Base-by-base conservation (phyloP, 1,140 invertebrate genomes). In the Saccostrea echinata region DNA sequence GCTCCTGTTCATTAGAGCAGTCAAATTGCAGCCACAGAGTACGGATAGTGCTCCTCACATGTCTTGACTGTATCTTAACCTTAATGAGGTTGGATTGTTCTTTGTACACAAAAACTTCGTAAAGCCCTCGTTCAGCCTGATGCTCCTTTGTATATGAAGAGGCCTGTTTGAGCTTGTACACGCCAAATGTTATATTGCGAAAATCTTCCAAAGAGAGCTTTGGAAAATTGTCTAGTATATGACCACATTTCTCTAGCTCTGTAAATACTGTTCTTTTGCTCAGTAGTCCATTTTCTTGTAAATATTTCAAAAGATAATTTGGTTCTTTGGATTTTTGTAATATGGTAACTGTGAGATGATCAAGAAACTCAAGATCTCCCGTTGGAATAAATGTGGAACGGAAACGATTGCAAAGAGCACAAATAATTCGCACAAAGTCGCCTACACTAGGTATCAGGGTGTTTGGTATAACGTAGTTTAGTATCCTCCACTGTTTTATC, bases 141-240 rank as follows among this genome's bases (percentile, higher is more conserved):
- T 76, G 6, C 1, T 16, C 21, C 82, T 61, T 55, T 80, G n/a
- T n/a, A n/a, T n/a, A n/a, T n/a, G n/a, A n/a, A n/a, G n/a, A n/a
- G n/a, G n/a, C n/a, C n/a, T n/a, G 82, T 53, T 84, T 88, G 16
- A 88, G n/a, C 64, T 88, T 82, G 64, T 88, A 88, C 4, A 85
- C 27, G 0, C 83, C 52, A 21, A 84, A 16, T 21, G 83, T 85
- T 52, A 88, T 76, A 43, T 76, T 57, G 52, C 87, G 27, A 8
- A 81, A 51, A 30, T 84, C 61, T 33, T 76, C n/a, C 55, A 81
- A 27, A 53, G 57, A 27, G 3, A 88, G 33, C 16, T 16, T 27
- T 18, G 86, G 86, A 33, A 88, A 88, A 55, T 76, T 35, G n/a
- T n/a, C n/a, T n/a, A n/a, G n/a, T n/a, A n/a, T n/a, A n/a, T n/a